Base-by-base conservation (phyloP, 2,113 vertebrate species). In the Dicerorhinus sumatrensis region DNA sequence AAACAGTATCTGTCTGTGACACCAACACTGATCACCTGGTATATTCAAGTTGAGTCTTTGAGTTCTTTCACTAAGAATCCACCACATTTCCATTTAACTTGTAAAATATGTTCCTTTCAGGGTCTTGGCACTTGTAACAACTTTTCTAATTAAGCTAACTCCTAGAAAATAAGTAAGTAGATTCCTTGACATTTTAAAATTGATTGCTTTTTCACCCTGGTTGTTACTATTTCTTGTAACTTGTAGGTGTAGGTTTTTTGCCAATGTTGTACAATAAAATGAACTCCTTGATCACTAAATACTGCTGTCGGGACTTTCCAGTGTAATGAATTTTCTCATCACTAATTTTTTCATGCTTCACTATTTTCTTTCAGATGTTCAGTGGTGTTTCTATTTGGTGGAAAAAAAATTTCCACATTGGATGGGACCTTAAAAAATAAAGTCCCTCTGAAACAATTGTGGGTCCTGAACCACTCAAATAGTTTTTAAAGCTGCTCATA, bases 131-230 rank as follows among this genome's bases (percentile, higher is more conserved):
- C 60, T 85, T 86, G 4, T 23, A 62, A 91, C 29, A 95, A 77
- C 39, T 33, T 81, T 97, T 96, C n/a, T 94, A 97, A 96, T 87
- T 76, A 97, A 97, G 5, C 1, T 42, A 90, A 75, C 42, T 39
- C 29, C 5, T 65, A 9, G 31, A 76, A 18, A 89, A 77, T 93
- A 96, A 91, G 65, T 67, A 96, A 83, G 27, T 56, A 80, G 25
- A 58, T 70, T 75, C 54, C 31, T 79, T 97, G 51, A 82, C 54
- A 96, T 94, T 95, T 96, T 84, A 29, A 54, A 96, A 79, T 70
- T 73, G 48, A 92, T 85, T 60, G 6, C 13, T 79, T 84, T 91
- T 94, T 85, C 51, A 91, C n/a, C 11, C 7, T 87, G n/a, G 10
- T 84, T 82, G 16, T 91, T 95, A 82, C 16, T 51, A 9, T 73